These are phyloP conservation scores for Hystrix brachyura DNA, from an alignment of 2,113 vertebrate species.

Conservation along the genomic window DNA sequence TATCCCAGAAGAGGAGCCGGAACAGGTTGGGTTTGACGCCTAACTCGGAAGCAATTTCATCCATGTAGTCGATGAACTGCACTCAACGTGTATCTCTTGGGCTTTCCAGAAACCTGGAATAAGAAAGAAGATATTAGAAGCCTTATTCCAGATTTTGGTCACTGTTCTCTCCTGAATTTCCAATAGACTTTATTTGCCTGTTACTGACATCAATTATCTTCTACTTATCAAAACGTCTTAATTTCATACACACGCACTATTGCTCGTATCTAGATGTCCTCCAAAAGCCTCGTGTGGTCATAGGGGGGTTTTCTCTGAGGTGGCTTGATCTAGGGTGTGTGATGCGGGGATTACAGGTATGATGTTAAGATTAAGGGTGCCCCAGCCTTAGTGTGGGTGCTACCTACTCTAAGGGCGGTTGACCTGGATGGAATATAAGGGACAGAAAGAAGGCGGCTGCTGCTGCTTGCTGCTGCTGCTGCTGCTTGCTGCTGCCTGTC, in stretches of 20 bases:
- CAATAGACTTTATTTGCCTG: not conserved
- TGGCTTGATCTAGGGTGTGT: not conserved
- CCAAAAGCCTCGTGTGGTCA: not conserved
- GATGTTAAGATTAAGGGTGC: not conserved
- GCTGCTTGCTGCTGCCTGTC: not conserved
- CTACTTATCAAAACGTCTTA: not conserved
- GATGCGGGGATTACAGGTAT: not conserved
- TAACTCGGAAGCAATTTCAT: slow-evolving; percentile 90
- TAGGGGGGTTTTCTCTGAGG: not conserved
- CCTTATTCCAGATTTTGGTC: not conserved
- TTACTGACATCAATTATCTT: not conserved
- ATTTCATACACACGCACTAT: not conserved
- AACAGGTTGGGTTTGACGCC: slow-evolving; percentile 89
- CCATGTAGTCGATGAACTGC: slow-evolving; percentile 92
- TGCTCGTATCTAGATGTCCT: not conserved
- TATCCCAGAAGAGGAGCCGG: slow-evolving; percentile 88
- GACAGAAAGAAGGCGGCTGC: not conserved
- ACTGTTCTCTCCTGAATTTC: not conserved
- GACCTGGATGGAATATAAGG: not conserved
- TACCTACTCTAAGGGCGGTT: not conserved
- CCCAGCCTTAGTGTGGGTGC: not conserved
- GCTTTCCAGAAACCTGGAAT: slow-evolving; percentile 75
- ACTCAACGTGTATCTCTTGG: slow-evolving; percentile 91
- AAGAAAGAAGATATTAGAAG: not conserved
- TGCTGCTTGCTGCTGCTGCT: not conserved